A percentile compares a stretch with the other conserved stretches of the same genome.
Conservation (phyloP, 2,797 vertebrate species). For the Chiroxiphia lanceolata region DNA sequence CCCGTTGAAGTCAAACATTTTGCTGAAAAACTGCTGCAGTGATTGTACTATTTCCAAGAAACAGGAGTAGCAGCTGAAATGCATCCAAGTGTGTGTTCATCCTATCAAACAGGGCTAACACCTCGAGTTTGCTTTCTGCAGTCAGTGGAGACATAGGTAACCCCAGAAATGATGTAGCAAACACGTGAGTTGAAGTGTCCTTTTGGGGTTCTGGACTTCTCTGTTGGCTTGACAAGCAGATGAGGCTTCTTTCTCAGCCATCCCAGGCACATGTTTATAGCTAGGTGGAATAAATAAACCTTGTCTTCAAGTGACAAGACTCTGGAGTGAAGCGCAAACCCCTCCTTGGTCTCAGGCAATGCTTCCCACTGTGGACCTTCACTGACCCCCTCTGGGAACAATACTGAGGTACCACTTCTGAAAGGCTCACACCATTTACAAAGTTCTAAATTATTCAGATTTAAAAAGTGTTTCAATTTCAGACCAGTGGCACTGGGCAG, state of each 20-base stretch:
- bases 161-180: neutral
- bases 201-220: neutral
- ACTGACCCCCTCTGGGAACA: accelerated
- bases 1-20: neutral
- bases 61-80: neutral
- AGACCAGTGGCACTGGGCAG: neutral
- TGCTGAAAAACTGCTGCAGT: neutral
- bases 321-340: neutral
- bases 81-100: neutral
- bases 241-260: neutral
- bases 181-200: neutral
- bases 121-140: neutral
- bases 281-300: neutral
- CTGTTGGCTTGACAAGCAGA: neutral
- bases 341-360: neutral
- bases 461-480: neutral
- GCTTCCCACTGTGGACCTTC: neutral
- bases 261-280: neutral
- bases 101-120: accelerated
- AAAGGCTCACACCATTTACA: neutral
- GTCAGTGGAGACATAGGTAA: neutral
- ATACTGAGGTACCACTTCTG: neutral
- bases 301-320: neutral
- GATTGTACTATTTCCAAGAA: neutral
- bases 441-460: neutral